A percentile compares a stretch with the other conserved stretches of the same genome.
phyloP scores from a whole-genome alignment of 2,113 vertebrate species.

The Heterotis niloticus region DNA sequence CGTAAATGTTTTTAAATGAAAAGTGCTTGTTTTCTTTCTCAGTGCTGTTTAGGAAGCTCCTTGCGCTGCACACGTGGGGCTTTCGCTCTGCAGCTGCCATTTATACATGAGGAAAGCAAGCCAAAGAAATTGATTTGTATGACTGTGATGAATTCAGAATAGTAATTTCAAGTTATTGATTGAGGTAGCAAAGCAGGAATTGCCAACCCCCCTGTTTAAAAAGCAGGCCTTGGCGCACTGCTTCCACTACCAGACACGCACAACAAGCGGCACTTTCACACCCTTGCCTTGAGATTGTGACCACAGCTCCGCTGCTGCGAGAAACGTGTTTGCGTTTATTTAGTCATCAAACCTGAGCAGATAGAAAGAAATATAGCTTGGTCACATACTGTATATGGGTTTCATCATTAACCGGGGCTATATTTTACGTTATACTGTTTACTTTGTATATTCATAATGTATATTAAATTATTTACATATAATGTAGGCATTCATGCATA shows the following conservation, averaged over 20 bases:
- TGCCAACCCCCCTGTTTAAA: constrained; percentile 61
- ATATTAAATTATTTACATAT: too few relatives aligned
- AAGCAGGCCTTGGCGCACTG: constrained; percentile 52
- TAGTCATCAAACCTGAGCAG: too few relatives aligned
- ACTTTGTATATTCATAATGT: too few relatives aligned
- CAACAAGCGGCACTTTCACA: too few relatives aligned
- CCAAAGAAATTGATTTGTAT: constrained; percentile 75
- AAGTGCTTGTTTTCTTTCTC: neutral
- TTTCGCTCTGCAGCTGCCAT: constrained; percentile 58
- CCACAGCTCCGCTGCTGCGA: too few relatives aligned
- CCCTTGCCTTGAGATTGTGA: too few relatives aligned
- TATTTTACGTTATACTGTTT: too few relatives aligned
- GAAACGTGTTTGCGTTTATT: too few relatives aligned
- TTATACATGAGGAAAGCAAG: constrained; percentile 79
- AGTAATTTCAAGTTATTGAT: constrained; percentile 90
- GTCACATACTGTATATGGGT: too few relatives aligned
- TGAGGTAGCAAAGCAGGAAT: constrained; percentile 69
- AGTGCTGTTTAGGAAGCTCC: neutral
- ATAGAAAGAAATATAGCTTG: too few relatives aligned
- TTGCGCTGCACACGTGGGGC: neutral
- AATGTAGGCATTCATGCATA: too few relatives aligned
- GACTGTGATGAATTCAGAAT: constrained; percentile 87
- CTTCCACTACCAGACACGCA: neutral
- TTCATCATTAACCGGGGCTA: too few relatives aligned
- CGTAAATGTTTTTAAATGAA: neutral